Evolutionary conservation across 2,888 invertebrate genomes (phyloP), one percentile per base, ranked within the genome.

Genomic region (Orthosia gothica): DNA sequence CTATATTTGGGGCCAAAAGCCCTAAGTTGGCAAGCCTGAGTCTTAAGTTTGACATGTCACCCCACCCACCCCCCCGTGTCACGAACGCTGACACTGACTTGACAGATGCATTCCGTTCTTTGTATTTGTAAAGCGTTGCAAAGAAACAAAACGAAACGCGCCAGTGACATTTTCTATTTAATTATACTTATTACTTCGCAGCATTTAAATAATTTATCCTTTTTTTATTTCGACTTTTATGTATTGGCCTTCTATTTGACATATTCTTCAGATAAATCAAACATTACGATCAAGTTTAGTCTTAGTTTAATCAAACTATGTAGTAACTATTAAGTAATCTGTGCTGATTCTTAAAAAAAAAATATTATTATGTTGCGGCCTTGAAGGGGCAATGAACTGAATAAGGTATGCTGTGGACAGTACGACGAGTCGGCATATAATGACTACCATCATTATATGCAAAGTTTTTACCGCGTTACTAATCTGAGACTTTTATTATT

Each of bases 321-420:
- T n/a, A n/a, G n/a, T n/a, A n/a, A n/a, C n/a, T n/a, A n/a, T n/a
- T n/a, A n/a, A n/a, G n/a, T n/a, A n/a, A 26, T 3, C 4, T 3
- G 4, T 49, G 40, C 40, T 75, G 47, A 64, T 52, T 54, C 68
- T 63, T 50, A 78, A 58, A 75, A 79, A 74, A 81, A 79, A 72
- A 76, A 73, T 69, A 73, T 70, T 81, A 70, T 72, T 76, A 12
- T 79, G 70, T n/a, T 63, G 62, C 76, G 82, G 74, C 88, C 87
- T 89, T 88, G 87, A 76, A 62, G 73, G 87, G 84, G 75, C 90
- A 83, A 62, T 87, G 87, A 89, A 84, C 89, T 82, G 75, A 73
- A 64, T 62, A 71, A 52, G 66, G 54, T 77, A 79, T 73, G 76
- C 70, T 73, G 70, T 70, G 79, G 71, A 72, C 68, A 73, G 64